phyloP scores from a whole-genome alignment of 2,888 invertebrate species.

The Cetonia aurata region DNA sequence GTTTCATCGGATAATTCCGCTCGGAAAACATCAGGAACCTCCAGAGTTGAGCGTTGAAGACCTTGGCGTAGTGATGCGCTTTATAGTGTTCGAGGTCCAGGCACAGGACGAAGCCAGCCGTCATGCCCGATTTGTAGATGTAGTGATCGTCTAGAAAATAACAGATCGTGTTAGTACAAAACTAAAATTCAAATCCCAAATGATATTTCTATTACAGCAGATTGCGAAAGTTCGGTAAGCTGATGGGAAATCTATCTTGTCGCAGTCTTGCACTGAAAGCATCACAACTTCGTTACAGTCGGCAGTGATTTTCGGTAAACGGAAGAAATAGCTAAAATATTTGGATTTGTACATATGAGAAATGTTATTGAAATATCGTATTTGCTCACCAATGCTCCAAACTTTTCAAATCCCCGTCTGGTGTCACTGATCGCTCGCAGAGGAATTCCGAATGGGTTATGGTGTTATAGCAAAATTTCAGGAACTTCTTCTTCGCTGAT shows the following conservation, averaged over 20 bases:
- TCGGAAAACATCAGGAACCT: neutral
- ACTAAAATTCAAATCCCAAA: no score
- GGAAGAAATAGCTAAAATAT: no score
- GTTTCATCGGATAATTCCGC: neutral
- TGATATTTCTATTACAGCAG: no score
- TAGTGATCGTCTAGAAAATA: slow-evolving; percentile 15
- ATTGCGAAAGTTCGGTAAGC: no score
- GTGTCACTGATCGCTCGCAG: neutral
- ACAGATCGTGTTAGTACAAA: no score
- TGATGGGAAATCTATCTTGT: no score
- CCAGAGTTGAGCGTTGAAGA: neutral
- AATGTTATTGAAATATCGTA: neutral
- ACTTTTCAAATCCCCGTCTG: neutral
- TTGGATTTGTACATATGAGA: no score
- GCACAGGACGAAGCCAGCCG: slow-evolving; percentile 16
- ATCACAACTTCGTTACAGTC: neutral
- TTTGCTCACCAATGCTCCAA: neutral
- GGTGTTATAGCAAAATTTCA: slow-evolving; percentile 65
- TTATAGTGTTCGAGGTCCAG: slow-evolving; percentile 3
- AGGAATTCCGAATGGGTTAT: neutral
- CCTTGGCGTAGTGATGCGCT: neutral
- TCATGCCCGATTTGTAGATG: slow-evolving; percentile 9
- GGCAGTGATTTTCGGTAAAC: neutral
- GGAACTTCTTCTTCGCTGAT: slow-evolving; percentile 74
- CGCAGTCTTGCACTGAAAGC: no score